Conservation (phyloP, 2,888 invertebrate genomes). For the Schrankia costaestrigalis region DNA sequence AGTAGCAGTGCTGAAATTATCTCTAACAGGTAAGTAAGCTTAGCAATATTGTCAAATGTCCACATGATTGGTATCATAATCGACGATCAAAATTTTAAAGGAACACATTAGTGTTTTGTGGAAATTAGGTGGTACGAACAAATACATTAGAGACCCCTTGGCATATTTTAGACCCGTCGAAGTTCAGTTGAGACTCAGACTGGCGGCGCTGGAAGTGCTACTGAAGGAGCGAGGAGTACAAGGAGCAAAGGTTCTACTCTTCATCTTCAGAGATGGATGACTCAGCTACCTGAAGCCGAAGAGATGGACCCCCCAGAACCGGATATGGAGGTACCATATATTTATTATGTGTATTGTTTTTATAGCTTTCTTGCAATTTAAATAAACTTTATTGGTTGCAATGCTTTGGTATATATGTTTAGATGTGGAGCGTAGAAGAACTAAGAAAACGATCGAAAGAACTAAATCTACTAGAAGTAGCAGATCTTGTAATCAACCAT, state of each 20-base stretch:
- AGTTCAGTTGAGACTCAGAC: conserved; percentile 74
- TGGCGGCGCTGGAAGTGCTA: conserved; percentile 61
- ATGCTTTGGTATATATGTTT: conserved; percentile 4
- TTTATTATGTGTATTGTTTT: too few relatives aligned
- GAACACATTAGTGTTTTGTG: too few relatives aligned
- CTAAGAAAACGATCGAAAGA: conserved; percentile 85
- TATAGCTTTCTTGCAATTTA: background rate
- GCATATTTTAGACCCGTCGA: conserved; percentile 57
- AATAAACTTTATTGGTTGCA: background rate
- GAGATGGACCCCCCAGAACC: conserved; percentile 76
- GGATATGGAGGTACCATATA: conserved; percentile 81
- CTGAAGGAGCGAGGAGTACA: conserved; percentile 65
- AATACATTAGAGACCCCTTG: background rate
- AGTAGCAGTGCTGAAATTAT: background rate
- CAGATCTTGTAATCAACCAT: conserved; percentile 56
- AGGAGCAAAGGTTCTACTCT: conserved; percentile 86
- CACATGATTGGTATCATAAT: too few relatives aligned
- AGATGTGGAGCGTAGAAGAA: conserved; percentile 87
- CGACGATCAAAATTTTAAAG: too few relatives aligned
- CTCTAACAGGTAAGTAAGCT: conserved; percentile 23
- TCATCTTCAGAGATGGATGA: conserved; percentile 91
- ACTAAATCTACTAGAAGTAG: conserved; percentile 80
- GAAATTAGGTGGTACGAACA: background rate
- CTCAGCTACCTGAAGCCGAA: conserved; percentile 84
- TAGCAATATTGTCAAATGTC: conserved; percentile 35